Base-by-base conservation (phyloP, 1,140 invertebrate genomes). In the Lycorma delicatula region DNA sequence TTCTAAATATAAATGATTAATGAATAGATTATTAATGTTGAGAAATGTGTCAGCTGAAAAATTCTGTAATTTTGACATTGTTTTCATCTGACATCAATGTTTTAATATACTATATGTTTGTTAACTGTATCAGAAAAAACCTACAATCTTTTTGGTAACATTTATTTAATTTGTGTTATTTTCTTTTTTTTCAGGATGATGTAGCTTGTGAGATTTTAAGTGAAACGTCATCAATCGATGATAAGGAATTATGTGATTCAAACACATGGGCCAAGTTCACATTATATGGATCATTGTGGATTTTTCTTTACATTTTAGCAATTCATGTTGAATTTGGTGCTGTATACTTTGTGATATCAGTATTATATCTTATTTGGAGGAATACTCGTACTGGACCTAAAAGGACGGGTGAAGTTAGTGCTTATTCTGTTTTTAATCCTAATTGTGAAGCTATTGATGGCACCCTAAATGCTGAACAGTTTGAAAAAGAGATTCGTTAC, bases 381-480 rank as follows among this genome's bases (percentile, higher is more conserved):
- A 97, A 93, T 70, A 93, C 91, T 29, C 73, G 89, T 46, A 86
- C 85, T 3, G 74, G 78, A 7, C 79, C 80, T 18, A 88, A 79
- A 68, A 81, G 77, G 54, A 72, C 70, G 41, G 83, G 84, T 29
- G 90, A 94, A 79, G 70, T 89, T 0, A 97, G 92, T 75, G 94
- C 96, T 0, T 99, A 98, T 71, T 98, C 94, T 54, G 95, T 98
- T 0, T 98, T 98, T 69, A 98, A 99, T 80, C 84, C 87, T 60
- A 85, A 95, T 66, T 98, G 90, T 75, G 81, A 91, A 70, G 81
- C 89, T 51, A 89, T 98, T 60, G 86, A 95, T 64, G 96, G 96
- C 13, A 93, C 94, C 1, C 74, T 98, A 1, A 93, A 90, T 59
- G 87, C 93, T n/a, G 92, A 97, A 70, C 91, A 98, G 67, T 89